phyloP scores from a whole-genome alignment of 2,113 vertebrate genomes.

The Cinclus mexicanus region DNA sequence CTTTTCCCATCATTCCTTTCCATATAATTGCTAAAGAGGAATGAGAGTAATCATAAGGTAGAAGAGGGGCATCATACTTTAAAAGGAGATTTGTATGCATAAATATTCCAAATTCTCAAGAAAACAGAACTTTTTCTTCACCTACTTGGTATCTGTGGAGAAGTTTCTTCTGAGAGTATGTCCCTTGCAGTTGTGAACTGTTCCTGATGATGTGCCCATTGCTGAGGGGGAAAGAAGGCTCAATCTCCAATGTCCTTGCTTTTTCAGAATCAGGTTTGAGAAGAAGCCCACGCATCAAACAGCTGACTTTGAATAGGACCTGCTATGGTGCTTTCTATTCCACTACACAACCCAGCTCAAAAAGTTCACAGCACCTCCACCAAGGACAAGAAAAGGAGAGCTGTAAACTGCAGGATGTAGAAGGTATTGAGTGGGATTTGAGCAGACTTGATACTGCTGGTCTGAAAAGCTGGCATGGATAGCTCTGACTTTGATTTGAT shows the following conservation, averaged over 20 bases:
- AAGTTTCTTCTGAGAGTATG: not conserved
- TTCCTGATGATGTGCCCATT: not conserved
- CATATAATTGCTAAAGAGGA: not conserved
- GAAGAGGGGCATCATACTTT: not conserved
- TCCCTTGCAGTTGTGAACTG: not conserved
- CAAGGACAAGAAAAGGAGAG: slow-evolving; percentile 38
- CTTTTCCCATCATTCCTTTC: not conserved
- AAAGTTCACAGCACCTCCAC: slow-evolving; percentile 74
- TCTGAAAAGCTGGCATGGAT: slow-evolving; percentile 10
- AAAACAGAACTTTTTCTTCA: not conserved
- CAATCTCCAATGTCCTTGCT: not conserved
- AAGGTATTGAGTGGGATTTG: slow-evolving; percentile 30
- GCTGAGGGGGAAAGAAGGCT: not conserved
- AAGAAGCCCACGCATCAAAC: slow-evolving; percentile 90
- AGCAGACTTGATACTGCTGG: not conserved
- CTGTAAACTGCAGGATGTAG: not conserved
- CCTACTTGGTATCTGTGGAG: not conserved
- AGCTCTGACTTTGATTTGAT: slow-evolving; percentile 9
- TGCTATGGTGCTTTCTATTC: slow-evolving; percentile 83
- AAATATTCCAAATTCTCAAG: not conserved
- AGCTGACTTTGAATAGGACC: slow-evolving; percentile 72
- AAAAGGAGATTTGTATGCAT: not conserved
- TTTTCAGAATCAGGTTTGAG: slow-evolving; percentile 76
- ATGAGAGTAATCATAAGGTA: not conserved
- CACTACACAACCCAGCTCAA: slow-evolving; percentile 74